Percentiles rank a stretch among this genome's conserved stretches.
Evolutionary conservation across 2,113 vertebrate genomes (phyloP).

Genomic region (Pygoscelis adeliae): DNA sequence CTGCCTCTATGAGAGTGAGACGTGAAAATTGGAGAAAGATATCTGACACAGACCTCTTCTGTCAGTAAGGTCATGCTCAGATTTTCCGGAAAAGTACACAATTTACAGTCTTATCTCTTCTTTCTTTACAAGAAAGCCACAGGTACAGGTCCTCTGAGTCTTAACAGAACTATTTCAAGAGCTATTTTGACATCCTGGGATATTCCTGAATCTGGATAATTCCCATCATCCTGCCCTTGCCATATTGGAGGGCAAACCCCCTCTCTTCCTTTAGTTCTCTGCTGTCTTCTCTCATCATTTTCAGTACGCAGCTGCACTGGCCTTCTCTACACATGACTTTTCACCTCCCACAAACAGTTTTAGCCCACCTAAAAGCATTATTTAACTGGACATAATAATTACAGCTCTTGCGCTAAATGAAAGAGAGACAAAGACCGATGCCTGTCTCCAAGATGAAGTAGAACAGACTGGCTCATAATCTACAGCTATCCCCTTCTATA

Average conservation of each 20-base stretch:
- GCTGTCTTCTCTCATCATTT: not conserved
- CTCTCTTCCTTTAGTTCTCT: not conserved
- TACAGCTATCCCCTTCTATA: not conserved
- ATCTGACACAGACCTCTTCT: not conserved
- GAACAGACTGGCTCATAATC: not conserved
- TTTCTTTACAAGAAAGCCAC: not conserved
- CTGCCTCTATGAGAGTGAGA: not conserved
- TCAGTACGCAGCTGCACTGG: not conserved
- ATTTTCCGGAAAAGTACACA: not conserved
- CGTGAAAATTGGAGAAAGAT: not conserved
- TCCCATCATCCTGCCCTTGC: not conserved
- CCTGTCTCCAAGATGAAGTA: not conserved
- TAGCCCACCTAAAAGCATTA: not conserved
- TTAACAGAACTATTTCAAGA: not conserved
- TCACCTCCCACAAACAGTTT: not conserved
- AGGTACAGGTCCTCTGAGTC: not conserved
- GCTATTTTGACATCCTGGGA: not conserved
- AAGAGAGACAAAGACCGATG: not conserved
- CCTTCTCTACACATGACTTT: not conserved
- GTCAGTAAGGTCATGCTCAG: not conserved
- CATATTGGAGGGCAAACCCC: not conserved
- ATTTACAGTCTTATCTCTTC: not conserved
- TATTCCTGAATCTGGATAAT: not conserved
- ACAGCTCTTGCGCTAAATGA: not conserved
- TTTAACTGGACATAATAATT: not conserved